Percentiles rank a stretch among this genome's conserved stretches.
These are phyloP conservation scores for Invenusta paracnida DNA, from an alignment of 2,888 invertebrate genomes.

Conservation along the genomic window DNA sequence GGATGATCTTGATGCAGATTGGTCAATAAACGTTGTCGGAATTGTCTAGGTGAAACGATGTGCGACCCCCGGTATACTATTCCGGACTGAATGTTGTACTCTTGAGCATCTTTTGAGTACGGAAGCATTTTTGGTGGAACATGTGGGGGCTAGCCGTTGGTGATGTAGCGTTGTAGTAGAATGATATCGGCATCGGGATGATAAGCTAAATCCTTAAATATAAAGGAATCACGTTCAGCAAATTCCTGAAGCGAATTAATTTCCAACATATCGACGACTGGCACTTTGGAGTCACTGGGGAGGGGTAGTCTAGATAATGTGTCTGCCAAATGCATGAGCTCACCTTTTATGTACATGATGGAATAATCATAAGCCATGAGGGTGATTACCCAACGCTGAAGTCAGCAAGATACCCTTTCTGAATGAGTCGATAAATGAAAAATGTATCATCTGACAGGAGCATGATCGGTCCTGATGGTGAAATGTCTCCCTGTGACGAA, in stretches of 20 bases:
- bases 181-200: neutral
- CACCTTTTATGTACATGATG: conserved; percentile 49
- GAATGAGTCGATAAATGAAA: conserved; percentile 50
- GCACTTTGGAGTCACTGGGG: neutral
- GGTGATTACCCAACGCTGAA: conserved; percentile 48
- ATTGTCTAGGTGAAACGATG: conserved; percentile 1
- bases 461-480: conserved; percentile 54
- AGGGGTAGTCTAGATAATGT: conserved; percentile 49
- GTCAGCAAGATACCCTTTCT: conserved; percentile 47
- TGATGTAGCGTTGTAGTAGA: conserved; percentile 1
- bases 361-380: conserved; percentile 53
- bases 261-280: conserved; percentile 4
- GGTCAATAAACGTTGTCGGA: neutral
- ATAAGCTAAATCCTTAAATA: neutral
- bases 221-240: conserved; percentile 9
- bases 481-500: conserved; percentile 56
- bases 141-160: conserved; percentile 28
- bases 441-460: conserved; percentile 56
- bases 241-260: conserved; percentile 22
- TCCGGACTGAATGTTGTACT: neutral
- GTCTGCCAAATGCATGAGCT: conserved; percentile 50
- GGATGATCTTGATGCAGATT: neutral
- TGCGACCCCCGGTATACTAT: neutral
- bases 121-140: neutral
- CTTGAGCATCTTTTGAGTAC: neutral